Evolutionary conservation across 2,113 vertebrate genomes (phyloP).

Genomic region (Antennarius striatus): DNA sequence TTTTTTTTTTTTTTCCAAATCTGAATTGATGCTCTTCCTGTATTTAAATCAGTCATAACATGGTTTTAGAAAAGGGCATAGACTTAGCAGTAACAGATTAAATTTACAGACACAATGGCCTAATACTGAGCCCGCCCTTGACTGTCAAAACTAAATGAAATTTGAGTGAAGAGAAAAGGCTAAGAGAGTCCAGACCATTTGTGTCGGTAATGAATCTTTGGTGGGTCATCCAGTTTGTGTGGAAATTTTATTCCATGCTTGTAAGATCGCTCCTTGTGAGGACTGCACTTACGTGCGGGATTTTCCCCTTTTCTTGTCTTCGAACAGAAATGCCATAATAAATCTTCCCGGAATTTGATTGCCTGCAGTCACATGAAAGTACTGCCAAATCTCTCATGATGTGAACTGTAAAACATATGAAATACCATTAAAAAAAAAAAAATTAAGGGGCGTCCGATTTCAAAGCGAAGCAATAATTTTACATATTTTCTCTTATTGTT

Average conservation of each 20-base stretch:
- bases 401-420: conserved; percentile 10
- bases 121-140: conserved; percentile 50
- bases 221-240: conserved; percentile 26
- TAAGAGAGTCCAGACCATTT: conserved; percentile 39
- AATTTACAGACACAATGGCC: conserved; percentile 58
- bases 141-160: conserved; percentile 63
- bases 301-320: conserved; percentile 7
- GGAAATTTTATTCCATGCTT: not conserved
- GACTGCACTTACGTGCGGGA: not conserved
- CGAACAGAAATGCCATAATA: not conserved
- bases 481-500: conserved; percentile 5
- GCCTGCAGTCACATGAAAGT: conserved; percentile 22
- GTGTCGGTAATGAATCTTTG: conserved; percentile 42
- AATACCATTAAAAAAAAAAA: not conserved
- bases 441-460: conserved; percentile 2
- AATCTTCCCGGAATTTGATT: conserved; percentile 9
- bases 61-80: conserved; percentile 49
- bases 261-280: not conserved
- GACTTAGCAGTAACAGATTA: conserved; percentile 64
- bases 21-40: conserved; percentile 34
- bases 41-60: conserved; percentile 60
- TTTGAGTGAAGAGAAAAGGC: conserved; percentile 37
- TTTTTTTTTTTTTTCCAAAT: conserved; percentile 46
- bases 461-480: conserved; percentile 2
- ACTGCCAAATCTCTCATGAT: not conserved